These are phyloP conservation scores for Eueremaeus valkanovi DNA, from an alignment of 2,888 invertebrate genomes.

Conservation along the genomic window DNA sequence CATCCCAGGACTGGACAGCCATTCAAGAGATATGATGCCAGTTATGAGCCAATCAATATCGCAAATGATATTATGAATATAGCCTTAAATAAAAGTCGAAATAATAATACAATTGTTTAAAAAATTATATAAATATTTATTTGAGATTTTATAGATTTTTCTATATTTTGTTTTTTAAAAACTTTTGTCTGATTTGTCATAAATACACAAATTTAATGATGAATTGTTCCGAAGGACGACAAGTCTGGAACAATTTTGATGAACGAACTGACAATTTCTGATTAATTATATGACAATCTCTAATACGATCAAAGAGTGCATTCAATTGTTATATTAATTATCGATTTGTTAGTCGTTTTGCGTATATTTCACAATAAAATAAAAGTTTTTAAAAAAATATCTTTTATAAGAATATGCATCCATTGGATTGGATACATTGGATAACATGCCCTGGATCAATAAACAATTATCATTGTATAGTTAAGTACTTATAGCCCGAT, in stretches of 20 bases:
- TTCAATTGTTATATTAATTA: conserved; percentile 2
- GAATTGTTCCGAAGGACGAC: conserved; percentile 10
- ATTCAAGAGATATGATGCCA: conserved; percentile 50
- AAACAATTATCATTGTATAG: too few species aligned
- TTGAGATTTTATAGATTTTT: not conserved
- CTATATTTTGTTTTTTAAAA: not conserved
- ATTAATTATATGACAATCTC: not conserved
- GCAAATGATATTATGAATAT: conserved; percentile 45
- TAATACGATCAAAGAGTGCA: not conserved
- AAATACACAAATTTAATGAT: not conserved
- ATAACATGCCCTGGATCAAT: too few species aligned
- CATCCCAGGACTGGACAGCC: conserved; percentile 49
- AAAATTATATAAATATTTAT: conserved; percentile 1
- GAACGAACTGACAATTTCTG: not conserved
- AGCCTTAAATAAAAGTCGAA: not conserved
- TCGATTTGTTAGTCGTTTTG: not conserved
- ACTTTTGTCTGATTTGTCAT: not conserved
- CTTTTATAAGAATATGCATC: too few species aligned
- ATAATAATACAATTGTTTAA: not conserved
- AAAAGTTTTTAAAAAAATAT: too few species aligned
- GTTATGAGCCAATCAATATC: conserved; percentile 49
- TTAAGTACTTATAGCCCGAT: too few species aligned
- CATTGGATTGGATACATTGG: too few species aligned
- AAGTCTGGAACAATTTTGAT: conserved; percentile 20
- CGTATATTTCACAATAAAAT: too few species aligned